These are phyloP conservation scores for Ischnus inquisitorius DNA, from an alignment of 2,888 invertebrate genomes.

Conservation along the genomic window DNA sequence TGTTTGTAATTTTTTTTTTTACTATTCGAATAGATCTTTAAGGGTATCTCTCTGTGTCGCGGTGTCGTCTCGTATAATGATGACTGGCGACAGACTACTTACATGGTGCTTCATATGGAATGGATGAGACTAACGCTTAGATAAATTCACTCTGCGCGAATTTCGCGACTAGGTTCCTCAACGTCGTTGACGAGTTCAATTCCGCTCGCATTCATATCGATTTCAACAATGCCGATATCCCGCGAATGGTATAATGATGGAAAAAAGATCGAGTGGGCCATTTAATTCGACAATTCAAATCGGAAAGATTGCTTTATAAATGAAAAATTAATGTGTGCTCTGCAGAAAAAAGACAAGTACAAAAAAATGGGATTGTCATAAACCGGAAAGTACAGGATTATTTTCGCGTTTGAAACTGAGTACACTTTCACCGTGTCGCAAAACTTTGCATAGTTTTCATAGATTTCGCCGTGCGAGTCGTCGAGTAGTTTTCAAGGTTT, in stretches of 20 bases:
- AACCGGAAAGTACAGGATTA: too few relatives aligned
- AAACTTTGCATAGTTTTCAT: too few relatives aligned
- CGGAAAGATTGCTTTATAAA: too few relatives aligned
- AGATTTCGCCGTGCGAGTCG: too few relatives aligned
- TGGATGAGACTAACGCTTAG: conserved; percentile 23
- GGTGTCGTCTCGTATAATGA: conserved; percentile 7
- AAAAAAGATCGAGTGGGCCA: background rate
- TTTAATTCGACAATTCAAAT: too few relatives aligned
- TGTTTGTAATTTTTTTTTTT: conserved; percentile 51
- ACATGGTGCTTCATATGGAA: conserved; percentile 46
- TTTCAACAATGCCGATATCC: background rate
- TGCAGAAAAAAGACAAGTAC: too few relatives aligned
- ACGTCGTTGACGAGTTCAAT: background rate
- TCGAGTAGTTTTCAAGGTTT: too few relatives aligned
- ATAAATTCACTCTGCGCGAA: background rate
- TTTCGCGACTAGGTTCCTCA: conserved; percentile 1
- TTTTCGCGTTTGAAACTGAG: too few relatives aligned
- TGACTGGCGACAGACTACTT: conserved; percentile 35
- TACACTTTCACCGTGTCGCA: too few relatives aligned
- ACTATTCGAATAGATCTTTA: conserved; percentile 25
- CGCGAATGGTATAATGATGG: background rate
- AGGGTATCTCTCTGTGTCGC: conserved; percentile 22
- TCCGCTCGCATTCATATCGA: background rate
- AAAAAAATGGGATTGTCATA: too few relatives aligned
- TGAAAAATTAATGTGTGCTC: too few relatives aligned